phyloP scores from a whole-genome alignment of 2,888 invertebrate genomes.

The Bellardia bayeri region DNA sequence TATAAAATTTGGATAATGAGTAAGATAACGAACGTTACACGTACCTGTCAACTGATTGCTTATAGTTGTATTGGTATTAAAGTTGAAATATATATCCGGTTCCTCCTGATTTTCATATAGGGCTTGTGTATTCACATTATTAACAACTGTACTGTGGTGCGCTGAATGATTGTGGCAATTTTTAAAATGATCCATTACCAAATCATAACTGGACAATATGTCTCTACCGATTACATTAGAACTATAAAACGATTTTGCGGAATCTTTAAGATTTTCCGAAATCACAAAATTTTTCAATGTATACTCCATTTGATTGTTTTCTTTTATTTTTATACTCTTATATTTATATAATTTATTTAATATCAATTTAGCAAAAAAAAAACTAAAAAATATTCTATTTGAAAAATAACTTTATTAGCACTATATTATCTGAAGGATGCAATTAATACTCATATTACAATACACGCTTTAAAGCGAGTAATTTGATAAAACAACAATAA shows the following conservation, averaged over 20 bases:
- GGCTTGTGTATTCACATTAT: slow-evolving; percentile 45
- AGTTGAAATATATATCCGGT: slow-evolving; percentile 67
- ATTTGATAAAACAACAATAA: slow-evolving; percentile 71
- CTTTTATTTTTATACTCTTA: slow-evolving; percentile 1
- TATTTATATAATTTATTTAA: slow-evolving; percentile 16
- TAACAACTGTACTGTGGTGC: slow-evolving; percentile 29
- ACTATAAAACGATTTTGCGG: slow-evolving; percentile 69
- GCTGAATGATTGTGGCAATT: slow-evolving; percentile 60
- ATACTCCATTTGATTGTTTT: slow-evolving; percentile 61
- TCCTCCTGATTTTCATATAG: slow-evolving; percentile 70
- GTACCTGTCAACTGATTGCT: slow-evolving; percentile 69
- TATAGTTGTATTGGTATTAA: slow-evolving; percentile 54
- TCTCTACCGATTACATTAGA: slow-evolving; percentile 67
- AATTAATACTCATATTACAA: slow-evolving; percentile 72
- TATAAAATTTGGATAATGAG: not conserved
- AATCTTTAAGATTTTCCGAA: slow-evolving; percentile 71
- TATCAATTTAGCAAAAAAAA: slow-evolving; percentile 36
- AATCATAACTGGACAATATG: slow-evolving; percentile 67
- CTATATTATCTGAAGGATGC: slow-evolving; percentile 66
- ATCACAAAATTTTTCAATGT: slow-evolving; percentile 69
- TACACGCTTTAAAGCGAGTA: slow-evolving; percentile 64
- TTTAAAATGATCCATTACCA: slow-evolving; percentile 72
- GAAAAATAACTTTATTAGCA: slow-evolving; percentile 66
- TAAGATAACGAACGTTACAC: not conserved
- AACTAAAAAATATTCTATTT: not conserved